Percentiles rank a stretch among this genome's conserved stretches.
These are phyloP conservation scores for Chymomyza costata DNA, from an alignment of 1,140 invertebrate species.

Conservation along the genomic window DNA sequence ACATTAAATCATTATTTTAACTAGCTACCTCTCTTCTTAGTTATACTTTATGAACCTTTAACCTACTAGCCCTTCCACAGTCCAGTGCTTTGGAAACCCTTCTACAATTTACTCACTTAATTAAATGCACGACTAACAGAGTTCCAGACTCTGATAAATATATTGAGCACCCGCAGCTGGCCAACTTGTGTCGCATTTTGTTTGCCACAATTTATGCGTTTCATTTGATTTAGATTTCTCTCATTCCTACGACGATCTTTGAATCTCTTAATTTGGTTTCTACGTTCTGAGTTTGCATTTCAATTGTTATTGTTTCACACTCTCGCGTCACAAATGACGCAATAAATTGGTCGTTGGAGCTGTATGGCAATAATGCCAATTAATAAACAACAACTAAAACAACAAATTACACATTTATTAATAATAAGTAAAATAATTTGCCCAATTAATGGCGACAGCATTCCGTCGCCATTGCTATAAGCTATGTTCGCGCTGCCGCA, in stretches of 20 bases:
- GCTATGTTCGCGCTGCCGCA: constrained; percentile 10
- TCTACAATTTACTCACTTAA: too few species aligned
- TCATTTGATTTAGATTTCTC: constrained; percentile 10
- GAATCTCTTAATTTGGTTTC: constrained; percentile 2
- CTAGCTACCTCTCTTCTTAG: too few species aligned
- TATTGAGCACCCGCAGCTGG: too few species aligned
- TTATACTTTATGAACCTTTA: too few species aligned
- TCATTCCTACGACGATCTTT: neutral
- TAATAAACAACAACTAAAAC: constrained; percentile 57
- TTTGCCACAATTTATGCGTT: constrained; percentile 11
- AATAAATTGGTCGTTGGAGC: constrained; percentile 30
- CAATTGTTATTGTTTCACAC: constrained; percentile 32
- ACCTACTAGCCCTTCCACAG: too few species aligned
- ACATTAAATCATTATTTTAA: too few species aligned
- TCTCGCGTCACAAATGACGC: constrained; percentile 53
- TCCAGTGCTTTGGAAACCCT: too few species aligned
- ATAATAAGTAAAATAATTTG: constrained; percentile 68
- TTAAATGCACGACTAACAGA: too few species aligned
- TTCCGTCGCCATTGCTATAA: constrained; percentile 34
- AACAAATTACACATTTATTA: constrained; percentile 64
- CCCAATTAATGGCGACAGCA: constrained; percentile 59
- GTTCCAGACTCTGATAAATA: too few species aligned
- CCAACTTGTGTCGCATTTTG: constrained; percentile 3
- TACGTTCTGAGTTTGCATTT: neutral
- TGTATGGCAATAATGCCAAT: constrained; percentile 57